Evolutionary conservation across 2,797 vertebrate genomes (phyloP).

Genomic region (Helostoma temminkii): DNA sequence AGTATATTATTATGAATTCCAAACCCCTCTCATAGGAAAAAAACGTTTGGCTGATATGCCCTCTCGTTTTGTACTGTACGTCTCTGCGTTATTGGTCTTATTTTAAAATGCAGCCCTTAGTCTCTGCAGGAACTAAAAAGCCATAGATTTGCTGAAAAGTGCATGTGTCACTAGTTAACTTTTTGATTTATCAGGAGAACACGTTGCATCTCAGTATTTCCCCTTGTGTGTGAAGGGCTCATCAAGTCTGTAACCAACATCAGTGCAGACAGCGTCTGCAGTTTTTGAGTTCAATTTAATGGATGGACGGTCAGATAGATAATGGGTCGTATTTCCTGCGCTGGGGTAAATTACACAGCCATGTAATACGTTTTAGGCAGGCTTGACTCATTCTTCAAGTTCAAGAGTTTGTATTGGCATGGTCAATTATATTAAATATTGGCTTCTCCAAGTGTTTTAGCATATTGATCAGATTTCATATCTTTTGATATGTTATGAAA

Average conservation of each 20-base stretch:
- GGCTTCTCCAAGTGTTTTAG: slow-evolving; percentile 2
- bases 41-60: not conserved
- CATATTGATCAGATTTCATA: slow-evolving; percentile 15
- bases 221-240: slow-evolving; percentile 35
- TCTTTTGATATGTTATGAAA: slow-evolving; percentile 21
- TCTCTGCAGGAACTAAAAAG: not conserved
- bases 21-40: not conserved
- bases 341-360: slow-evolving; percentile 41
- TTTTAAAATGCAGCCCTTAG: not conserved
- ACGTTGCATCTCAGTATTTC: slow-evolving; percentile 38
- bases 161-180: slow-evolving; percentile 16
- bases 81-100: not conserved
- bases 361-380: slow-evolving; percentile 34
- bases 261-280: slow-evolving; percentile 38
- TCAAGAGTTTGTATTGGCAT: slow-evolving; percentile 29
- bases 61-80: not conserved
- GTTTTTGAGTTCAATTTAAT: slow-evolving; percentile 61
- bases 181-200: slow-evolving; percentile 47
- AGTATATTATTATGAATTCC: slow-evolving; percentile 17
- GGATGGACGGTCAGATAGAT: slow-evolving; percentile 55
- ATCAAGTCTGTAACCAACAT: slow-evolving; percentile 50
- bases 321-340: slow-evolving; percentile 44
- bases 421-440: slow-evolving; percentile 37
- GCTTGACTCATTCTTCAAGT: slow-evolving; percentile 9
- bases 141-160: not conserved